phyloP scores from a whole-genome alignment of 1,140 invertebrate species.

The Plodia interpunctella region DNA sequence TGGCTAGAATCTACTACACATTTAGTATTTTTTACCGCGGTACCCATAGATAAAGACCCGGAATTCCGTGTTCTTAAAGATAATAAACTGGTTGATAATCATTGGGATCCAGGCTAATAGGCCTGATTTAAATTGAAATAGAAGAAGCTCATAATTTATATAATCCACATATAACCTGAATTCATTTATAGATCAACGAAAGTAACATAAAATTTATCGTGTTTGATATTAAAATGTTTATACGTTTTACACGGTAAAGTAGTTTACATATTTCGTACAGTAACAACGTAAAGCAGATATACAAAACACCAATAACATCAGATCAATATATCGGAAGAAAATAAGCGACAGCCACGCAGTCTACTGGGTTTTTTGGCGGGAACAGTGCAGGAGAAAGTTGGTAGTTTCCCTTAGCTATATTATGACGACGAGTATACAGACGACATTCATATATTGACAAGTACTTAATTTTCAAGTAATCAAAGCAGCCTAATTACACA shows the following conservation, averaged over 20 bases:
- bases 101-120: no score
- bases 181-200: no score
- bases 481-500: neutral
- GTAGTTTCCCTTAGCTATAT: slow-evolving; percentile 1
- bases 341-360: neutral
- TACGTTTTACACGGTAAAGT: no score
- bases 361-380: neutral
- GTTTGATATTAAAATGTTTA: no score
- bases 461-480: neutral
- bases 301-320: neutral
- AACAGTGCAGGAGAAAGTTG: neutral
- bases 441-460: neutral
- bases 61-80: neutral
- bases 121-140: no score
- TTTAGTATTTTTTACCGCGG: neutral
- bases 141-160: no score
- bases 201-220: no score
- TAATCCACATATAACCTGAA: no score
- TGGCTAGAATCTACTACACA: neutral
- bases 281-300: neutral
- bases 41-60: neutral
- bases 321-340: neutral
- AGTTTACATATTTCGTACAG: no score
- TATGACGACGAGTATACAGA: no score
- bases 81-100: neutral